Base-by-base conservation (phyloP, 1,140 invertebrate species). In the Brachionus sp. region DNA sequence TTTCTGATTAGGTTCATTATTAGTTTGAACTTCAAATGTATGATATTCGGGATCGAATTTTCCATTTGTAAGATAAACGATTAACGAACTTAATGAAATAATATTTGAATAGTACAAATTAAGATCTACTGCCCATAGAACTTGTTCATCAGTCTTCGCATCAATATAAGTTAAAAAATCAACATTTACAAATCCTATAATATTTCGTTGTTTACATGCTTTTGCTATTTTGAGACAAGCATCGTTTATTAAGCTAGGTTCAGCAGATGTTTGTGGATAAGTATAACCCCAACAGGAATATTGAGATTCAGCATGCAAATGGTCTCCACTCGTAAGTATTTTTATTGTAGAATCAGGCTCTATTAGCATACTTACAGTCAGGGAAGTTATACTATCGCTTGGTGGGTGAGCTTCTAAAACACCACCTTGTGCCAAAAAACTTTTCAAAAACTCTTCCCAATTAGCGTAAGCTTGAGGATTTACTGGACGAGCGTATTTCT, bases 121-220 rank as follows among this genome's bases (percentile, higher is more conserved):
- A 53, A 89, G 84, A 84, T 89, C 88, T 19, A 87, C 83, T 12
- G 87, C 87, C 88, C 88, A 89, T 33, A 88, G 77, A 73, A 85
- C 84, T 83, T 89, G 88, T n/a, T 87, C 84, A 83, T 87, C 85
- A 37, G 86, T 86, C 83, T 86, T 85, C 9, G 86, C 84, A 84
- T 88, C 84, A 75, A 89, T 88, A 84, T 88, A 89, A 19, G 89
- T 89, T 19, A 88, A 88, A 87, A 89, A 89, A 77, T 88, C 87
- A 23, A 89, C 84, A 29, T 86, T 84, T 73, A 88, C 84, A 83
- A 89, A 88, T 83, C 89, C 89, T 42, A 88, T 84, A 50, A 89
- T 87, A 39, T 87, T 87, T 44, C 88, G 85, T 10, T 85, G 83
- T 84, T 87, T 88, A 84, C 88, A 89, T 0, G 87, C 85, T 23